Evolutionary conservation across 2,797 vertebrate genomes (phyloP), one percentile per base, ranked within the genome.

Genomic region (Sternarchorhynchus goeldii): DNA sequence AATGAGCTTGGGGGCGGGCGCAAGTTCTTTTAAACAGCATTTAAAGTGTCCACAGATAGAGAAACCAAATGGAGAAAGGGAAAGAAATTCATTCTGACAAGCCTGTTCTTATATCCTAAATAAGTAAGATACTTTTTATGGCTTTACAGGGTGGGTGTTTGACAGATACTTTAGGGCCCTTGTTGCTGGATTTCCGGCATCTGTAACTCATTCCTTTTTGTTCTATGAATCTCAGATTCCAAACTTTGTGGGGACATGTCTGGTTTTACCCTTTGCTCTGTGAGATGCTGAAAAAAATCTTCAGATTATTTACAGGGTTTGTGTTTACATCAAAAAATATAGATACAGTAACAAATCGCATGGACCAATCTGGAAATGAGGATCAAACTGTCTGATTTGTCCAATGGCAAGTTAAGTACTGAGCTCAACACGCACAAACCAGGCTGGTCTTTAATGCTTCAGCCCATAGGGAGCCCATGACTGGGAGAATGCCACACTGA

Each of bases 231-330:
- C 58, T n/a, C 20, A 32, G 25, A 29, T 55, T 31, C 0, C 41
- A 53, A 65, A 56, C 41, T 55, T 60, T 59, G 36, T 58, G 29
- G 63, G 45, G 78, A 58, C 59, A 62, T 45, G 18, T 25, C 56
- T 58, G 17, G 32, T 66, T 72, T 34, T 21, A 32, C 17, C 31
- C 31, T 58, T 57, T 57, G 31, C 53, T 21, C n/a, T 50, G 25
- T 57, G 31, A 71, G n/a, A 50, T 12, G 59, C 39, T 63, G 25
- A 25, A 74, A 16, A 4, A 60, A 62, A 34, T 20, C 10, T 71
- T 20, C 25, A 16, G 60, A 18, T 50, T 53, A 6, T 21, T 10
- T 29, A 45, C 8, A 1, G 25, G 4, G 25, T 53, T 68, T 50
- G 6, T 17, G 45, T 17, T 53, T 7, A 53, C 14, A 68, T 34